Percentiles rank a stretch among this genome's conserved stretches.
Conservation (phyloP, 2,113 vertebrate genomes). For the Crotalus helleri region DNA sequence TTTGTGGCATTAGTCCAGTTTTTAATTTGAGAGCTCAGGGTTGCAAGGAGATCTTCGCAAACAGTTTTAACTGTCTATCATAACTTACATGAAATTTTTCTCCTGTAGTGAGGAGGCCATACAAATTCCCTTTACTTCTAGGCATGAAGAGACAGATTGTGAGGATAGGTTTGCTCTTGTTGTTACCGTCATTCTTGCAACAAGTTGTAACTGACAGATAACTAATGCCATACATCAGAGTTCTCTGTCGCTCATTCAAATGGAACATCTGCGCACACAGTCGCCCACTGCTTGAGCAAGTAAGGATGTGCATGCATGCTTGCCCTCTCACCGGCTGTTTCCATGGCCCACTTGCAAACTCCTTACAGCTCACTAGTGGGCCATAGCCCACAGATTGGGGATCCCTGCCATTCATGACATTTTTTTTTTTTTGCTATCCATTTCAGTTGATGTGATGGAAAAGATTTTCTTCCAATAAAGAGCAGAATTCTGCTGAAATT, state of each 20-base stretch:
- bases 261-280: no score
- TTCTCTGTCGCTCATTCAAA: no score
- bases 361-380: no score
- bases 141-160: not conserved
- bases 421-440: not conserved
- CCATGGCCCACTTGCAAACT: no score
- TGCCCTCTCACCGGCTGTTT: rapidly evolving
- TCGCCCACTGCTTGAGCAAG: no score
- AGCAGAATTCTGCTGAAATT: not conserved
- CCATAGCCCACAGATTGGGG: no score
- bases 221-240: not conserved
- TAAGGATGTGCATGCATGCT: not conserved
- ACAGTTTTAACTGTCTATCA: not conserved
- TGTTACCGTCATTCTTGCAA: not conserved
- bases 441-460: not conserved
- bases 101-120: not conserved
- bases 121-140: not conserved
- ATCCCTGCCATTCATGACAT: not conserved
- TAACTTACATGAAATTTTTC: not conserved
- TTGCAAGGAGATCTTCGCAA: not conserved
- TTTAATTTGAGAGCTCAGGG: not conserved
- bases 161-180: not conserved
- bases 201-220: not conserved
- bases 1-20: not conserved
- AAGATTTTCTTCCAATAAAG: not conserved